Evolutionary conservation across 2,888 invertebrate genomes (phyloP).

Genomic region (Cataglyphis cursor): DNA sequence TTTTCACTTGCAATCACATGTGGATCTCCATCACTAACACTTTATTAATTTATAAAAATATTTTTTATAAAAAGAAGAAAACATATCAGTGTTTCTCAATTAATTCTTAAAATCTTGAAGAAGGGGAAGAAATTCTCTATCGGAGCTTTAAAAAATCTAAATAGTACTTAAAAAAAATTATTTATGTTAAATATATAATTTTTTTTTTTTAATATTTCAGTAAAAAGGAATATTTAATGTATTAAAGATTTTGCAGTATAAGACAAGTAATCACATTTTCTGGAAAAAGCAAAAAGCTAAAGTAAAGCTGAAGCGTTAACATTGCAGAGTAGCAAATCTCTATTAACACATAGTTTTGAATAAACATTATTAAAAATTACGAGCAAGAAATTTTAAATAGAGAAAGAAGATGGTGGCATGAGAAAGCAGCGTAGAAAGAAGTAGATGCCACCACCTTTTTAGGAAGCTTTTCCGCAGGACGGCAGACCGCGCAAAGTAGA

Average conservation of each 20-base stretch:
- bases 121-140: neutral
- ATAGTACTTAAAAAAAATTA: neutral
- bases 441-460: constrained; percentile 33
- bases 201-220: neutral
- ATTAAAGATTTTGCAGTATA: neutral
- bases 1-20: neutral
- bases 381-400: constrained; percentile 36
- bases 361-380: constrained; percentile 57
- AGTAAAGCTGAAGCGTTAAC: constrained; percentile 37
- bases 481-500: constrained; percentile 39
- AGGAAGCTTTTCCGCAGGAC: constrained; percentile 46
- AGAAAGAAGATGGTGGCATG: constrained; percentile 13
- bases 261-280: constrained; percentile 16
- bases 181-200: neutral
- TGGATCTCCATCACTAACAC: neutral
- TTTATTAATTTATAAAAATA: neutral
- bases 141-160: neutral
- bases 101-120: neutral
- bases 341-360: constrained; percentile 50
- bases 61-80: neutral
- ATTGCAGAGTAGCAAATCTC: neutral
- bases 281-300: neutral
- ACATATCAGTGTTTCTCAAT: neutral
- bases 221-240: neutral
- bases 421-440: constrained; percentile 24